phyloP scores from a whole-genome alignment of 2,113 vertebrate species.

The Catharus minimus region DNA sequence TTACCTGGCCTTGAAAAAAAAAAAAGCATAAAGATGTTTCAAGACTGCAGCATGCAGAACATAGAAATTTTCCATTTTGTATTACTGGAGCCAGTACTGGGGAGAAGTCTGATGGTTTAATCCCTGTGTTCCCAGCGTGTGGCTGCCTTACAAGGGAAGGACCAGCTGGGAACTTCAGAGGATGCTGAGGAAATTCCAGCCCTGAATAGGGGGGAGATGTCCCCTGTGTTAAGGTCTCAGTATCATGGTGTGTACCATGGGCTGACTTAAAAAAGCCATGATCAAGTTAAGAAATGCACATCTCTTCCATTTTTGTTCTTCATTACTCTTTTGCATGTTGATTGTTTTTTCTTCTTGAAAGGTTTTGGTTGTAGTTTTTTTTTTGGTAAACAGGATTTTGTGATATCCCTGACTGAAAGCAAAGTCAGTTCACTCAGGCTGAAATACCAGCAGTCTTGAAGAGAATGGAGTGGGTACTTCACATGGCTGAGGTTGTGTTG shows the following conservation, averaged over 20 bases:
- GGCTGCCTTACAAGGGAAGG: background rate
- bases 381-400: background rate
- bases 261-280: background rate
- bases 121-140: background rate
- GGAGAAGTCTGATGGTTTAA: background rate
- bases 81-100: background rate
- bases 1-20: background rate
- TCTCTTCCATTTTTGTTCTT: background rate
- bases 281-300: background rate
- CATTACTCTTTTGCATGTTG: background rate
- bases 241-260: background rate
- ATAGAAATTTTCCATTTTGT: background rate
- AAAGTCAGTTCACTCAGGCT: background rate
- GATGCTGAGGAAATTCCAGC: background rate
- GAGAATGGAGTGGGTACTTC: background rate
- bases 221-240: accelerated
- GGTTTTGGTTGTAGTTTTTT: background rate
- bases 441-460: background rate
- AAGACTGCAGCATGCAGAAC: background rate
- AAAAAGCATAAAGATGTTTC: background rate
- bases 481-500: background rate
- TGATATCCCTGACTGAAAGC: background rate
- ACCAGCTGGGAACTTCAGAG: background rate
- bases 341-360: background rate
- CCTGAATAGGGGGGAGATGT: background rate